phyloP scores from a whole-genome alignment of 2,797 vertebrate genomes.

The Alcedo quadribrachys region DNA sequence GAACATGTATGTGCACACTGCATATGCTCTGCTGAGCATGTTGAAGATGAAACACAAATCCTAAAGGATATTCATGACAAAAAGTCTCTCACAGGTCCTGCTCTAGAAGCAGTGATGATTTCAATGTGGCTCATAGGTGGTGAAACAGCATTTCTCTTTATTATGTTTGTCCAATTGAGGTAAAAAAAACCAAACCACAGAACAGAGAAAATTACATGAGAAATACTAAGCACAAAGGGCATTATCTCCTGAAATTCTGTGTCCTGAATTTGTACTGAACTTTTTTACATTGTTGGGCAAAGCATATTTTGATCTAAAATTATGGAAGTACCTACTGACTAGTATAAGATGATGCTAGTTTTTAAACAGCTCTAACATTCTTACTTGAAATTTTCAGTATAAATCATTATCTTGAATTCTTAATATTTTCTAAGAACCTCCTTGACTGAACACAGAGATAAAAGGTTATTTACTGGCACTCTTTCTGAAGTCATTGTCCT shows the following conservation, averaged over 20 bases:
- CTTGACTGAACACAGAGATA: not conserved
- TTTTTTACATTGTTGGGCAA: not conserved
- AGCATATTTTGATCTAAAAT: not conserved
- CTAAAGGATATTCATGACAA: not conserved
- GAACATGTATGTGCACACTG: not conserved
- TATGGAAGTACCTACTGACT: not conserved
- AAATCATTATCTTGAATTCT: not conserved
- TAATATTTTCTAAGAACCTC: not conserved
- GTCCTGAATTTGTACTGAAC: not conserved
- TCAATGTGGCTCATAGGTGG: not conserved
- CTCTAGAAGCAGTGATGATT: not conserved
- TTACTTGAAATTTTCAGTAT: not conserved
- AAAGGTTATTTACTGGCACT: slow-evolving; percentile 13
- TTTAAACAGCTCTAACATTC: not conserved
- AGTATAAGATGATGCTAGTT: not conserved
- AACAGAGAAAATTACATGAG: not conserved
- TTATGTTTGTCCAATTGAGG: not conserved
- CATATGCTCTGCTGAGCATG: not conserved
- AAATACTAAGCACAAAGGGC: not conserved
- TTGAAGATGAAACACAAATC: not conserved
- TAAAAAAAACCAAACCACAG: not conserved
- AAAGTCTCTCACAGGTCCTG: not conserved
- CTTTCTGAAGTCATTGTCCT: slow-evolving; percentile 26
- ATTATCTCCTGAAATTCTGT: not conserved
- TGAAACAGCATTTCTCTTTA: not conserved